Conservation (phyloP, 2,113 vertebrate species). For the Alethe diademata region DNA sequence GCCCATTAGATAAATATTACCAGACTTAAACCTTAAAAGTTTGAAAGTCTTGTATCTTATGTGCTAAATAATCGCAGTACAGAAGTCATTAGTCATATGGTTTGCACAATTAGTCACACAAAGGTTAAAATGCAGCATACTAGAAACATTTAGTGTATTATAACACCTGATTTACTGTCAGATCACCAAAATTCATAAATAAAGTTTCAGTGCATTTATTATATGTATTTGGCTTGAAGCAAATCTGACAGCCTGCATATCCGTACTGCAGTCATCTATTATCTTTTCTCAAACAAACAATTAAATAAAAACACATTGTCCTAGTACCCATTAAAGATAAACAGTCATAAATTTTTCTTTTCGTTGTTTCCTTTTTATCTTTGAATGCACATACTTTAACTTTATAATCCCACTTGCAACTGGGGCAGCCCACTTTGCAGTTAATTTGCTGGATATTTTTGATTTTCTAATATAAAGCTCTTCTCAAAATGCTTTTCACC, state of each 20-base stretch:
- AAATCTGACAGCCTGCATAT: background rate
- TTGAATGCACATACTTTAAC: background rate
- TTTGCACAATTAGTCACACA: constrained; percentile 28
- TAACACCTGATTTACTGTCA: constrained; percentile 25
- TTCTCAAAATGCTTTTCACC: background rate
- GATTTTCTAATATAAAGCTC: background rate
- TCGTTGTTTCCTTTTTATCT: background rate
- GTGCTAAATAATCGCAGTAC: constrained; percentile 31
- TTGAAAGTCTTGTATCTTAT: constrained; percentile 5
- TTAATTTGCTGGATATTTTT: background rate
- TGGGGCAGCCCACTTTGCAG: background rate
- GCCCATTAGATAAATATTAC: background rate
- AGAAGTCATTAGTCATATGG: constrained; percentile 31
- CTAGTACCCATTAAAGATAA: background rate
- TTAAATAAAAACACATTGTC: background rate
- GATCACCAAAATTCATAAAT: background rate
- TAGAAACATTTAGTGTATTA: background rate
- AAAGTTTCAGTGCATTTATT: constrained; percentile 15
- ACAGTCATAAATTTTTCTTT: background rate
- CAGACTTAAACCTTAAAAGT: background rate
- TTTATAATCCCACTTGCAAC: background rate
- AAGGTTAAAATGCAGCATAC: constrained; percentile 1
- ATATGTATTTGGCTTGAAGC: background rate
- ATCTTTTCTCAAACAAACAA: background rate
- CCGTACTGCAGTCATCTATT: background rate